Conservation (phyloP, 2,797 vertebrate genomes). For the Pangasius larnaudii region DNA sequence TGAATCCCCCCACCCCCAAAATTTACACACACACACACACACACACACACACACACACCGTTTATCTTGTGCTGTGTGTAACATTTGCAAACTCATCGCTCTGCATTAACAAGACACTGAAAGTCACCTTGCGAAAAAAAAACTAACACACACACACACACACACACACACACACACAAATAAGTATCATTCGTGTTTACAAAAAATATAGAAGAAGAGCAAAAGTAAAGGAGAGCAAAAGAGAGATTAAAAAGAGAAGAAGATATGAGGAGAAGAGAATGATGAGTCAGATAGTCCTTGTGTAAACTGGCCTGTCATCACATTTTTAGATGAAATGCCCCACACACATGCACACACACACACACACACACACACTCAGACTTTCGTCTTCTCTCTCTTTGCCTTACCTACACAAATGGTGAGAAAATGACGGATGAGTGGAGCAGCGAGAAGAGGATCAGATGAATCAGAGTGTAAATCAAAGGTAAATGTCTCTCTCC, state of each 20-base stretch:
- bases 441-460: neutral
- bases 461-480: conserved; percentile 1
- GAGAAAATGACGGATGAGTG: conserved; percentile 14
- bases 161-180: neutral
- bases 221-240: neutral
- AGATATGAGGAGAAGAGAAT: neutral
- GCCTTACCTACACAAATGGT: neutral
- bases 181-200: neutral
- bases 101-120: conserved; percentile 33
- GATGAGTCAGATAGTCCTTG: neutral
- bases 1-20: neutral
- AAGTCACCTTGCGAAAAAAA: conserved; percentile 45
- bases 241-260: neutral
- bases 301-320: neutral
- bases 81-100: conserved; percentile 35
- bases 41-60: conserved; percentile 4
- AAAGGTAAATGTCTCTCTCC: neutral
- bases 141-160: neutral
- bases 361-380: conserved; percentile 19
- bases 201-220: neutral
- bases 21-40: conserved; percentile 3
- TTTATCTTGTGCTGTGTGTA: conserved; percentile 16
- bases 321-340: neutral
- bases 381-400: neutral
- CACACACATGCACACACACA: conserved; percentile 34